Percentiles rank a stretch among this genome's conserved stretches.
Conservation (phyloP, 2,797 vertebrate species). For the Ctenopoma multispine region DNA sequence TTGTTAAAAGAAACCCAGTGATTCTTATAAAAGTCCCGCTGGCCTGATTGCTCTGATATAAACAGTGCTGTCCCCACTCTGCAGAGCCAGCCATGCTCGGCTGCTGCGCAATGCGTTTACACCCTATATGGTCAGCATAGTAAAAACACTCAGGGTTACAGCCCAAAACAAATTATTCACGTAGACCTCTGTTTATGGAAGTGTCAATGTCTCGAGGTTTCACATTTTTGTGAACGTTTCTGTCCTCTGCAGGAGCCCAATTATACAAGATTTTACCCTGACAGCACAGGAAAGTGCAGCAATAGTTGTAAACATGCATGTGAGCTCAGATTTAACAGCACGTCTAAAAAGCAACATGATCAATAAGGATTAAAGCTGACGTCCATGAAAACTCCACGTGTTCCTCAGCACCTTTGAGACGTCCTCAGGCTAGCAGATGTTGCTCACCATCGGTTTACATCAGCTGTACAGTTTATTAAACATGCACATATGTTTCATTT, state of each 20-base stretch:
- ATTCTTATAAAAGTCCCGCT: conserved; percentile 73
- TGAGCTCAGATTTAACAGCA: conserved; percentile 14
- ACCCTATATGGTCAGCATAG: conserved; percentile 83
- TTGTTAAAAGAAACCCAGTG: conserved; percentile 58
- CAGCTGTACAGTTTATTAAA: conserved; percentile 46
- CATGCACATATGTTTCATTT: conserved; percentile 46
- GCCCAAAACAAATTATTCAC: conserved; percentile 77
- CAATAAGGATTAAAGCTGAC: conserved; percentile 52
- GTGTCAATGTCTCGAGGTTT: conserved; percentile 65
- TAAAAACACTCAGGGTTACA: conserved; percentile 78
- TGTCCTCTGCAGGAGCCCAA: conserved; percentile 56
- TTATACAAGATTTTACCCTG: conserved; percentile 50
- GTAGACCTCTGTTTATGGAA: conserved; percentile 80
- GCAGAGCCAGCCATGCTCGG: conserved; percentile 61
- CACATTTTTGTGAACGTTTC: conserved; percentile 64
- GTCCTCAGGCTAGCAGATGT: conserved; percentile 58
- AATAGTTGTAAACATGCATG: not conserved
- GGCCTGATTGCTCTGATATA: conserved; percentile 81
- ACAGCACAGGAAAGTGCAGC: conserved; percentile 38
- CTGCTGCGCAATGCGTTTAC: conserved; percentile 68
- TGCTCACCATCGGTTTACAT: conserved; percentile 45
- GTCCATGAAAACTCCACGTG: conserved; percentile 46
- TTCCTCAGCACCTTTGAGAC: conserved; percentile 46
- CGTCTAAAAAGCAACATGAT: conserved; percentile 46
- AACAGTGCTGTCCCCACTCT: conserved; percentile 67